phyloP scores from a whole-genome alignment of 2,113 vertebrate species.

The Vireo altiloquus region DNA sequence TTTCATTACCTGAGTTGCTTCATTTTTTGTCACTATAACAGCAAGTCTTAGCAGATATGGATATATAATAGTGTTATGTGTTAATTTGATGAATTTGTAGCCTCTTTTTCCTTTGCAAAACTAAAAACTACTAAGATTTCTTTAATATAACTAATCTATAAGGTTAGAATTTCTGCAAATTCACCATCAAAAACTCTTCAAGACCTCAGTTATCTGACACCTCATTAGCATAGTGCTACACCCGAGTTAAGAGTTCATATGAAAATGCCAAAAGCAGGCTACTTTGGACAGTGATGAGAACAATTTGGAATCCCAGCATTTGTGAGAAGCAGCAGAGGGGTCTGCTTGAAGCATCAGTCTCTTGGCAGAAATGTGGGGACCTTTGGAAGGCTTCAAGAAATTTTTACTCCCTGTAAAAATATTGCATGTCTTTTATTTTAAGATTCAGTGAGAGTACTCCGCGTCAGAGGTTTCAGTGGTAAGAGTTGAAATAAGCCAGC shows the following conservation, averaged over 20 bases:
- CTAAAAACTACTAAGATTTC: background rate
- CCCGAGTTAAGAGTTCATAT: background rate
- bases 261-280: background rate
- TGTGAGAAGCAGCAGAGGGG: background rate
- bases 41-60: background rate
- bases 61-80: background rate
- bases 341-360: background rate
- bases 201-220: background rate
- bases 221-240: background rate
- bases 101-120: background rate
- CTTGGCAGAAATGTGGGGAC: background rate
- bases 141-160: background rate
- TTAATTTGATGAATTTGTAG: background rate
- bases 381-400: background rate
- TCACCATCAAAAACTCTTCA: background rate
- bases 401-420: background rate
- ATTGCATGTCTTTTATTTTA: background rate
- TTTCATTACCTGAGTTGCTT: background rate
- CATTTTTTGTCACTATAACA: background rate
- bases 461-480: background rate
- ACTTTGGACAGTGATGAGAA: background rate
- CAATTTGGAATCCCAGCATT: background rate
- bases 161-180: background rate
- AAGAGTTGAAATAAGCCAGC: background rate
- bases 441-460: background rate